Evolutionary conservation across 2,888 invertebrate genomes (phyloP).

Genomic region (Eristalis arbustorum): DNA sequence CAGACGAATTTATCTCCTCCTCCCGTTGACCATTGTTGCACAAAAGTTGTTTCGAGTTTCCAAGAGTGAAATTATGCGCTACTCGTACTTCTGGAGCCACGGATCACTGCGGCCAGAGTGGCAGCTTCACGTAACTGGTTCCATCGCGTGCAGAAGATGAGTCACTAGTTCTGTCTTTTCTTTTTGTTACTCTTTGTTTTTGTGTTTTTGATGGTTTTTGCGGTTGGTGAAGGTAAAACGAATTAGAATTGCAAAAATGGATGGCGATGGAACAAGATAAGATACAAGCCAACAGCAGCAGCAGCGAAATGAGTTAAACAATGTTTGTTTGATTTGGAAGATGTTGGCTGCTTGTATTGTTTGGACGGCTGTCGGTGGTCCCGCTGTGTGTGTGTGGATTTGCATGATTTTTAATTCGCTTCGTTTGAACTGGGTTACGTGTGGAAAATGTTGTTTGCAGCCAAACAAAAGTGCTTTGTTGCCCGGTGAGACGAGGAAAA

Average conservation of each 20-base stretch:
- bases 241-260: slow-evolving; percentile 69
- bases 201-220: slow-evolving; percentile 5
- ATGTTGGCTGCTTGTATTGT: slow-evolving; percentile 65
- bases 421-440: slow-evolving; percentile 63
- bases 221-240: slow-evolving; percentile 47
- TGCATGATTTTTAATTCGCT: slow-evolving; percentile 67
- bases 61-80: slow-evolving; percentile 39
- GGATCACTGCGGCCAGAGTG: slow-evolving; percentile 54
- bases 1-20: slow-evolving; percentile 20
- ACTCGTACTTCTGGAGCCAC: slow-evolving; percentile 32
- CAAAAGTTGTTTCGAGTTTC: slow-evolving; percentile 57
- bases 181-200: too few species aligned
- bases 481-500: neutral
- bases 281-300: slow-evolving; percentile 6
- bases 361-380: slow-evolving; percentile 49
- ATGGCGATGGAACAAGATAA: slow-evolving; percentile 58
- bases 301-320: slow-evolving; percentile 19
- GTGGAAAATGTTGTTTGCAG: slow-evolving; percentile 46
- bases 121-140: slow-evolving; percentile 57
- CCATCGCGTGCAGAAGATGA: slow-evolving; percentile 67
- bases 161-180: slow-evolving; percentile 41
- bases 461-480: slow-evolving; percentile 27
- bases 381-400: slow-evolving; percentile 50
- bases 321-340: slow-evolving; percentile 65
- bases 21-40: slow-evolving; percentile 66